Percentiles rank a stretch among this genome's conserved stretches.
Conservation (phyloP, 30 jellyfish, hydroid and myxozoan genomes). For the Rhopilema esculentum region DNA sequence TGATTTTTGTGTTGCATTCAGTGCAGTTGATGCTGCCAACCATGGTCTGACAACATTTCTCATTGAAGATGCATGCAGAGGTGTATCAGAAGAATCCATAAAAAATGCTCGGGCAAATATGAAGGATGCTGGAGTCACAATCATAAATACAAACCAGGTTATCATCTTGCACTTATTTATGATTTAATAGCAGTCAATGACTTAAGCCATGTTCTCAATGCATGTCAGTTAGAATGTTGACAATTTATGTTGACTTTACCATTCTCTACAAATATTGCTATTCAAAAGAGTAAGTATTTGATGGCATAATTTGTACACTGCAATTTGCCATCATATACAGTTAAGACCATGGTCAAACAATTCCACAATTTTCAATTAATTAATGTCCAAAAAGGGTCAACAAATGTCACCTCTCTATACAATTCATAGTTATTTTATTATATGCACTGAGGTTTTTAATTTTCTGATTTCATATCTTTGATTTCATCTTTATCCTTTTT, state of each 20-base stretch:
- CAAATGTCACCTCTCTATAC: no score
- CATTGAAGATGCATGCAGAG: constrained; percentile 87
- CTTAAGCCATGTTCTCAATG: not conserved
- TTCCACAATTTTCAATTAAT: no score
- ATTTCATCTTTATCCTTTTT: not conserved
- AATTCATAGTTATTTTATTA: no score
- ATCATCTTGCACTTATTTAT: not conserved
- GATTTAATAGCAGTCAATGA: not conserved
- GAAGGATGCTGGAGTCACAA: constrained; percentile 68
- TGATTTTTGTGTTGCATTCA: constrained; percentile 87
- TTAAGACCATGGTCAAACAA: no score
- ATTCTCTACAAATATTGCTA: no score
- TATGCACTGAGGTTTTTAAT: not conserved
- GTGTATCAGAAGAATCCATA: constrained; percentile 73
- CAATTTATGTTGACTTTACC: no score
- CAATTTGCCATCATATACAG: no score
- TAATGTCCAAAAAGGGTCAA: no score
- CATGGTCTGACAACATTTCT: constrained; percentile 92
- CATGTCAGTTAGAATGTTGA: no score
- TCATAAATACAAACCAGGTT: constrained; percentile 59
- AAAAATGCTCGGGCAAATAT: constrained; percentile 53
- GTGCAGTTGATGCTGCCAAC: constrained; percentile 85
- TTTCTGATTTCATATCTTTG: not conserved
- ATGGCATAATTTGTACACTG: no score
- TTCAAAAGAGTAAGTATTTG: no score